Percentiles rank a stretch among this genome's conserved stretches.
These are phyloP conservation scores for Chelonus formosanus DNA, from an alignment of 2,888 invertebrate species.

Conservation along the genomic window DNA sequence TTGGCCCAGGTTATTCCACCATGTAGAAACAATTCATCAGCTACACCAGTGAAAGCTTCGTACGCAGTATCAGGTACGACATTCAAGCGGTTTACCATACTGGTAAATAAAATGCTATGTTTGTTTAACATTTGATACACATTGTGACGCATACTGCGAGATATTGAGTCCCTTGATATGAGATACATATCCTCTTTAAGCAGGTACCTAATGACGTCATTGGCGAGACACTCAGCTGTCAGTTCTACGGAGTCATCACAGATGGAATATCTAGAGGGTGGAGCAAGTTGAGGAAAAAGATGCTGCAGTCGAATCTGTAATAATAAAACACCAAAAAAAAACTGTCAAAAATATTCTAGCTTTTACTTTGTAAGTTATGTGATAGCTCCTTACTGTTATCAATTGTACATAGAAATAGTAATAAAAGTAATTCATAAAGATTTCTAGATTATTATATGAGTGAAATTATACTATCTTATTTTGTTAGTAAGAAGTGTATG, in stretches of 20 bases:
- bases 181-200: slow-evolving; percentile 61
- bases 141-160: slow-evolving; percentile 63
- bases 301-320: slow-evolving; percentile 60
- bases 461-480: too few species aligned
- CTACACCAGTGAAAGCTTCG: slow-evolving; percentile 62
- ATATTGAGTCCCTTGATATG: slow-evolving; percentile 63
- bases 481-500: not conserved
- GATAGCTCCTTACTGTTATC: too few species aligned
- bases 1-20: slow-evolving; percentile 65
- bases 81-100: slow-evolving; percentile 65
- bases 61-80: slow-evolving; percentile 64
- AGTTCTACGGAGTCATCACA: slow-evolving; percentile 58
- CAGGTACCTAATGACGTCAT: slow-evolving; percentile 61
- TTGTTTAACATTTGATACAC: slow-evolving; percentile 65
- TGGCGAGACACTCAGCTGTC: slow-evolving; percentile 58
- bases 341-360: too few species aligned
- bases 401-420: too few species aligned
- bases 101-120: slow-evolving; percentile 65
- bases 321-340: not conserved
- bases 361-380: too few species aligned
- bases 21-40: slow-evolving; percentile 64
- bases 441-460: too few species aligned
- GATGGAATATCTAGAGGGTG: slow-evolving; percentile 51
- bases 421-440: too few species aligned
- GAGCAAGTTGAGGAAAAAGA: slow-evolving; percentile 58